A percentile compares a stretch with the other conserved stretches of the same genome.
Evolutionary conservation across 2,888 invertebrate species (phyloP).

Genomic region (Micoletzkya japonica): DNA sequence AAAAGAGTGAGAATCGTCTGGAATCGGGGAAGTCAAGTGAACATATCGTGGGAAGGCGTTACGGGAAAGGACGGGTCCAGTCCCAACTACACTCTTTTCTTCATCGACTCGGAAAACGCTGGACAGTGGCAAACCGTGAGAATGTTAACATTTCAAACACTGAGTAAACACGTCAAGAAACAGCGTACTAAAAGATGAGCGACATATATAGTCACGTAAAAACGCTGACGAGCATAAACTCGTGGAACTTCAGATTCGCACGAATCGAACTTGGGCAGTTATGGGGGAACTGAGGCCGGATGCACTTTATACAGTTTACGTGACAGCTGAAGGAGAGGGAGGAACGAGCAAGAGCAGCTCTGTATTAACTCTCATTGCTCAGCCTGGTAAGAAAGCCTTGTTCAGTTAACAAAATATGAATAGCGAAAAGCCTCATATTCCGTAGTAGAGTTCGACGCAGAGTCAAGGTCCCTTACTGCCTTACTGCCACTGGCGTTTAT

Average conservation of each 20-base stretch:
- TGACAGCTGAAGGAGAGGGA: constrained; percentile 37
- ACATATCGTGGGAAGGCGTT: constrained; percentile 43
- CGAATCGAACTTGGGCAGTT: constrained; percentile 43
- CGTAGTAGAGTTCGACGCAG: no score
- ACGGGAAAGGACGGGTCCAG: constrained; percentile 11
- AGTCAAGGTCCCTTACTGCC: no score
- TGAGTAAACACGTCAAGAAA: no score
- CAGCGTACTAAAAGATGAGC: not conserved
- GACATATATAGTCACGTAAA: not conserved
- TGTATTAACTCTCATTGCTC: constrained; percentile 45
- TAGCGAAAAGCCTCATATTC: no score
- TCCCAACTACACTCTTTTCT: constrained; percentile 41
- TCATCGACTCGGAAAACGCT: constrained; percentile 38
- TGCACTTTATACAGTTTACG: constrained; percentile 41
- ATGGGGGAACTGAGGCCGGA: constrained; percentile 38
- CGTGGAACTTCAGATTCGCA: constrained; percentile 24
- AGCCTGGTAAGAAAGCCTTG: constrained; percentile 30
- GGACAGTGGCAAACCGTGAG: constrained; percentile 38
- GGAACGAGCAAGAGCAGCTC: constrained; percentile 28
- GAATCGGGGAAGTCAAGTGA: constrained; percentile 46
- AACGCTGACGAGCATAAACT: not conserved
- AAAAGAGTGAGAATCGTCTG: constrained; percentile 38
- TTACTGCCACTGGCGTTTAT: no score
- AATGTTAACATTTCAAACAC: no score
- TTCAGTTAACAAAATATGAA: not conserved